Evolutionary conservation across 1,140 invertebrate genomes (phyloP), one percentile per base, ranked within the genome.

Genomic region (Araneus ventricosus): DNA sequence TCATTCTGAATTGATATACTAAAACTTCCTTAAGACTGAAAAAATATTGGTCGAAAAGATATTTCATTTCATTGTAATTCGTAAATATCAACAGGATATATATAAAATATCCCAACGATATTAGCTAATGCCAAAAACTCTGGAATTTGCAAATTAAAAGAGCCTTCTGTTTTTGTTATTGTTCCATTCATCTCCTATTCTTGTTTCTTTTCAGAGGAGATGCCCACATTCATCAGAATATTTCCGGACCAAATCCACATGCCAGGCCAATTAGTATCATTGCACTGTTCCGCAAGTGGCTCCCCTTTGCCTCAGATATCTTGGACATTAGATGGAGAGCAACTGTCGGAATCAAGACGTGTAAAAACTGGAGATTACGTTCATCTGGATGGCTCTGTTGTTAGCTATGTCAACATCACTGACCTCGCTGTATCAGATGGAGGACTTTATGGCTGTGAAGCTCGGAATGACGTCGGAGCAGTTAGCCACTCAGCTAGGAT

Each of bases 381-480:
- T 2, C 94, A 94, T 41, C 79, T 92, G 80, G 94, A 94, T 79
- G 91, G 94, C 1, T 93, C 93, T 7, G 84, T 94, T 24, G 88
- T 94, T 59, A 94, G 93, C 39, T 94, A 94, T 90, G 94, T 95
- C 52, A 95, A 95, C 85, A 94, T 95, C 57, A 94, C 94, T 37
- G 94, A 94, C 52, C 79, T 95, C 20, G 92, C 82, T 45, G 85
- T 94, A 22, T 85, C 94, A 59, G 94, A 94, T 85, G 93, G 90
- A 45, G 94, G 94, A 27, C 63, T 93, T 22, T 99, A 99, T 96
- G 97, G 97, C 94, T 99, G 99, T 95, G 97, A 97, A 61, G 98
- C 98, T 22, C 97, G 97, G 67, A 99, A 98, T 94, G 98, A 98
- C 96, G 97, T 99, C 45, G 99, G 98, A 88, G 97, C 97, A 63